A percentile compares a stretch with the other conserved stretches of the same genome.
Evolutionary conservation across 2,797 vertebrate species (phyloP).

Genomic region (Hypotaenidia philippensis): DNA sequence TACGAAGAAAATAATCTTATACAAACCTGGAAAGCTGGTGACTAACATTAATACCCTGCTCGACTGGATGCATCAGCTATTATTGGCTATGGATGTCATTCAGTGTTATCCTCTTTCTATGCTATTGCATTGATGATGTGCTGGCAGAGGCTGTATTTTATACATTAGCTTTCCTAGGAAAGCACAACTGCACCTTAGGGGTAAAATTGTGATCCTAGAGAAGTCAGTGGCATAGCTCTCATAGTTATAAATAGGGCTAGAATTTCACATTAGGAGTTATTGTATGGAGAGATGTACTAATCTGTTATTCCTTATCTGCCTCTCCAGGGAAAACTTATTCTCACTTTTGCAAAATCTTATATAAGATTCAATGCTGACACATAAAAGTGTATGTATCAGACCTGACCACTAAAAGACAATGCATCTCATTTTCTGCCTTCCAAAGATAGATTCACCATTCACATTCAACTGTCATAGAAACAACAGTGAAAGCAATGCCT

Average conservation of each 20-base stretch:
- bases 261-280: constrained; percentile 27
- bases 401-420: constrained; percentile 46
- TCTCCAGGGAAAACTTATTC: constrained; percentile 26
- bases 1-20: not conserved
- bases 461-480: not conserved
- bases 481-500: not conserved
- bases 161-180: constrained; percentile 16
- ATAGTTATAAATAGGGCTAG: constrained; percentile 27
- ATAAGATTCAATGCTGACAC: not conserved
- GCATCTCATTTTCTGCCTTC: constrained; percentile 25
- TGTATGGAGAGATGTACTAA: not conserved
- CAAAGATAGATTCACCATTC: not conserved
- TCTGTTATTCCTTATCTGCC: constrained; percentile 28
- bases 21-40: constrained; percentile 14
- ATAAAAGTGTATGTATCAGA: not conserved
- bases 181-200: constrained; percentile 8
- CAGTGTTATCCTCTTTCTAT: not conserved
- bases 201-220: constrained; percentile 15
- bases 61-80: not conserved
- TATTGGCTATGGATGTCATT: constrained; percentile 14
- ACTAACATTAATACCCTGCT: constrained; percentile 14
- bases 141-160: constrained; percentile 44
- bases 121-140: not conserved
- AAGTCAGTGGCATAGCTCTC: constrained; percentile 17
- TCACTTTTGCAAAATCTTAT: constrained; percentile 19